Evolutionary conservation across 2,113 vertebrate genomes (phyloP).

Genomic region (Pterophyllum scalare): DNA sequence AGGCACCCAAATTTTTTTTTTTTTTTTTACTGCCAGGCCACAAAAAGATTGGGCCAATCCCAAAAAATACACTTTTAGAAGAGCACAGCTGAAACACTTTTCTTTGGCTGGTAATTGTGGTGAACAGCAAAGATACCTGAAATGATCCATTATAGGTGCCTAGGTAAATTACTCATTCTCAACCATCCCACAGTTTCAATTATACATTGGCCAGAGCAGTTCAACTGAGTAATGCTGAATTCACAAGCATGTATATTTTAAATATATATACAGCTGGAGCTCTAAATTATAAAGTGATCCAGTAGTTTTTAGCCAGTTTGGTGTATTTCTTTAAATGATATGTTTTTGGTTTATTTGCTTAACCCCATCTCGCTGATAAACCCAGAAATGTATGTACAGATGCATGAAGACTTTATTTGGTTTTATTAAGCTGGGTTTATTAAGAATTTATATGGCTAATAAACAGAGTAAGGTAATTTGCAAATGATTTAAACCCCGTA

Average conservation of each 20-base stretch:
- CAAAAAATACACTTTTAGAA: conserved; percentile 47
- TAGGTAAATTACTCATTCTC: conserved; percentile 44
- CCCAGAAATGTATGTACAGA: background rate
- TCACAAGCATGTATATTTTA: conserved; percentile 8
- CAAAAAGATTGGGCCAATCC: conserved; percentile 45
- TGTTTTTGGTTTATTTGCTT: too few species aligned
- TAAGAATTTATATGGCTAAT: too few species aligned
- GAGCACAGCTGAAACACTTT: conserved; percentile 51
- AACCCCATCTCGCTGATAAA: background rate
- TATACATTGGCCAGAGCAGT: conserved; percentile 10
- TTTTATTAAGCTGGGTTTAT: too few species aligned
- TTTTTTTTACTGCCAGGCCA: conserved; percentile 45
- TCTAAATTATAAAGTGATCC: background rate
- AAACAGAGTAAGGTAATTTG: too few species aligned
- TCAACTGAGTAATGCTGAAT: conserved; percentile 34
- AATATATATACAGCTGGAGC: background rate
- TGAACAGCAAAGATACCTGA: conserved; percentile 50
- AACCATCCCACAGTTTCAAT: conserved; percentile 42
- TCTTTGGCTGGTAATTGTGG: conserved; percentile 53
- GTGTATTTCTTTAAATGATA: background rate
- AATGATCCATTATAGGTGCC: conserved; percentile 46
- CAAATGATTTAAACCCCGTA: too few species aligned
- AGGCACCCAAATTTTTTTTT: conserved; percentile 32
- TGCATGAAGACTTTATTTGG: too few species aligned
- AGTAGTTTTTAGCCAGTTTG: background rate